These are phyloP conservation scores for Muntiacus muntjak DNA, from an alignment of 2,113 vertebrate species.

Conservation along the genomic window DNA sequence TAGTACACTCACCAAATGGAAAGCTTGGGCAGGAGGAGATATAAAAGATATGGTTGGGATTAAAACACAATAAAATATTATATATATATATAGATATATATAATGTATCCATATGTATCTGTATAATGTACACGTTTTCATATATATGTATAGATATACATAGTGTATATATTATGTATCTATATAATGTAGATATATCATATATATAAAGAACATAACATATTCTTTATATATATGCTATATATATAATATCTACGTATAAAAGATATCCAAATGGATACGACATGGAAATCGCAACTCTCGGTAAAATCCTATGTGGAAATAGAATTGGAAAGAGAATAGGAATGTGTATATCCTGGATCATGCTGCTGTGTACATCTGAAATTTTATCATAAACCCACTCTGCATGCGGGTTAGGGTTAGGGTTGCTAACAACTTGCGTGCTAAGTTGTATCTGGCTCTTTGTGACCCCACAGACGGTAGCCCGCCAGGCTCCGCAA, in stretches of 20 bases:
- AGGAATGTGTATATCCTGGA: not conserved
- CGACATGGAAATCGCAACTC: not conserved
- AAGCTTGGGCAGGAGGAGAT: not conserved
- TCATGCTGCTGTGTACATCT: not conserved
- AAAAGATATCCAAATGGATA: not conserved
- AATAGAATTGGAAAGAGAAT: not conserved
- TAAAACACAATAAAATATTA: not conserved
- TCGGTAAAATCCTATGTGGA: not conserved
- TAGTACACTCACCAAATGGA: not conserved
- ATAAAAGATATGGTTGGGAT: not conserved
- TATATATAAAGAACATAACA: not conserved
- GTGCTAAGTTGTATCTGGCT: not conserved
- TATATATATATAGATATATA: not conserved
- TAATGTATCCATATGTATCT: not conserved
- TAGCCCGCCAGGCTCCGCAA: fast-evolving
- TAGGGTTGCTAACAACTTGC: too few species aligned
- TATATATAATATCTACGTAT: not conserved
- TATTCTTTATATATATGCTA: too few species aligned
- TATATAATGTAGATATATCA: not conserved
- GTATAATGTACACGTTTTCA: not conserved
- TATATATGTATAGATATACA: too few species aligned
- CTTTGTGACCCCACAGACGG: not conserved
- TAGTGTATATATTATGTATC: too few species aligned
- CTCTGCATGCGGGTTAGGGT: not conserved
- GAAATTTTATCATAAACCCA: not conserved